phyloP scores from a whole-genome alignment of 2,113 vertebrate species.

The Ploceus nigricollis region DNA sequence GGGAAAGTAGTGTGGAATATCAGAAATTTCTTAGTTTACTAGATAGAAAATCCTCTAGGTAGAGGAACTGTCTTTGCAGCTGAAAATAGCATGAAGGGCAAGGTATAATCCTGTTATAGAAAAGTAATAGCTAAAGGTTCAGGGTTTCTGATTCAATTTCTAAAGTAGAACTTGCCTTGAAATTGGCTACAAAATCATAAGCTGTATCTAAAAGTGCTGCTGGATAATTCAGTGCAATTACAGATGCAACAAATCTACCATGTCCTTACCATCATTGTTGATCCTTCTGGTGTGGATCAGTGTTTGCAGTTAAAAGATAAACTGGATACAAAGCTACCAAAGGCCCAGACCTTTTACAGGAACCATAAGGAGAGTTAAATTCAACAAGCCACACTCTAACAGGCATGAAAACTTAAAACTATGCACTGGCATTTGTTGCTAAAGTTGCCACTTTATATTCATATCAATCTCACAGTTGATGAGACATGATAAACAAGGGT shows the following conservation, averaged over 20 bases:
- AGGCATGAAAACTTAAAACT: neutral
- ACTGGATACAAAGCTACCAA: neutral
- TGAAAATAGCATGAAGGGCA: neutral
- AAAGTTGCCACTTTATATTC: neutral
- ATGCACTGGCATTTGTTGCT: neutral
- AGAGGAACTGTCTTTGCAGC: neutral
- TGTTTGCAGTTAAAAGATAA: neutral
- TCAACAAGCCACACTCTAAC: neutral
- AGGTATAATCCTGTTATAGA: neutral
- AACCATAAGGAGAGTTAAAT: neutral
- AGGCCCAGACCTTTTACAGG: neutral
- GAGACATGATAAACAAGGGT: neutral
- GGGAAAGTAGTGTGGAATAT: neutral
- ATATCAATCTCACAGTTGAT: neutral
- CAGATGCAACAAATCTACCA: neutral
- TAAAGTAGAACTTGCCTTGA: constrained; percentile 2
- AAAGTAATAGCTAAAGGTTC: neutral
- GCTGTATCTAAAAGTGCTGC: neutral
- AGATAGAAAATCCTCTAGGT: neutral
- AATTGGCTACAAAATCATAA: constrained; percentile 7
- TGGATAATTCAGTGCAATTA: neutral
- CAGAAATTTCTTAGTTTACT: neutral
- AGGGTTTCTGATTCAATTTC: constrained; percentile 18
- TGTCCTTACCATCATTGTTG: neutral
- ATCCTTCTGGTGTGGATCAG: neutral